These are phyloP conservation scores for Nysson spinosus DNA, from an alignment of 2,888 invertebrate species.

Conservation along the genomic window DNA sequence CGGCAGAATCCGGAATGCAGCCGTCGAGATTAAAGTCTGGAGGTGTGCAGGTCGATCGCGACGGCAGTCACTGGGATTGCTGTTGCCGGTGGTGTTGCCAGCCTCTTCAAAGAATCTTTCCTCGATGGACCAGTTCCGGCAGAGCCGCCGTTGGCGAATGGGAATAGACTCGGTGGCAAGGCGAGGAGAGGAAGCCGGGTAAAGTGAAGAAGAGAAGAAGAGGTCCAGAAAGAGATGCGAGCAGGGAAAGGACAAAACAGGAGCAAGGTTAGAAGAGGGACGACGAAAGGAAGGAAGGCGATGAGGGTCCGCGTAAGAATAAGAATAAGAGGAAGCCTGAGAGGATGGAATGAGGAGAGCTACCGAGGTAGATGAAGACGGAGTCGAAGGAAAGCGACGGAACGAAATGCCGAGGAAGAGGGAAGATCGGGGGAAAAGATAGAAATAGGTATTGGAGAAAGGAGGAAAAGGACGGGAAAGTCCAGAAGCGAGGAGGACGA, in stretches of 20 bases:
- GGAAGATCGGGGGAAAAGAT: background rate
- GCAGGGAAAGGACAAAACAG: constrained; percentile 49
- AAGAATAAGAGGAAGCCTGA: constrained; percentile 43
- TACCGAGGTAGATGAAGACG: constrained; percentile 22
- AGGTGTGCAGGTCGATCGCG: constrained; percentile 30
- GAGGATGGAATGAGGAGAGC: constrained; percentile 30
- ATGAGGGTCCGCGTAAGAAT: constrained; percentile 41
- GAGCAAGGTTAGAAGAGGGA: constrained; percentile 50
- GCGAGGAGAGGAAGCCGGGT: constrained; percentile 8
- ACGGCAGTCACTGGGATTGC: constrained; percentile 21
- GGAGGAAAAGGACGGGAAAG: constrained; percentile 14
- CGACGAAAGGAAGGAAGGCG: constrained; percentile 40
- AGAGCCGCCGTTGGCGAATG: constrained; percentile 53
- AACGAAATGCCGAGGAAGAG: background rate
- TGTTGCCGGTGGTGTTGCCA: constrained; percentile 36
- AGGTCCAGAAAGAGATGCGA: constrained; percentile 8
- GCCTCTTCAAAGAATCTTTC: constrained; percentile 51
- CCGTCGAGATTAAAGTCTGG: constrained; percentile 49
- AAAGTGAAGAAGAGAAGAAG: background rate
- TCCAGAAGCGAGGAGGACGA: constrained; percentile 8
- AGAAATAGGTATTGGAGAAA: background rate
- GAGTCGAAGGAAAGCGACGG: too few relatives aligned
- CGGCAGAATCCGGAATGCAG: constrained; percentile 41
- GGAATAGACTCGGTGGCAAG: constrained; percentile 49
- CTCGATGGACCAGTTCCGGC: constrained; percentile 62